Base-by-base conservation (phyloP, 37 sponge, comb jelly and placozoan species). In the Chondrosia reniformis region DNA sequence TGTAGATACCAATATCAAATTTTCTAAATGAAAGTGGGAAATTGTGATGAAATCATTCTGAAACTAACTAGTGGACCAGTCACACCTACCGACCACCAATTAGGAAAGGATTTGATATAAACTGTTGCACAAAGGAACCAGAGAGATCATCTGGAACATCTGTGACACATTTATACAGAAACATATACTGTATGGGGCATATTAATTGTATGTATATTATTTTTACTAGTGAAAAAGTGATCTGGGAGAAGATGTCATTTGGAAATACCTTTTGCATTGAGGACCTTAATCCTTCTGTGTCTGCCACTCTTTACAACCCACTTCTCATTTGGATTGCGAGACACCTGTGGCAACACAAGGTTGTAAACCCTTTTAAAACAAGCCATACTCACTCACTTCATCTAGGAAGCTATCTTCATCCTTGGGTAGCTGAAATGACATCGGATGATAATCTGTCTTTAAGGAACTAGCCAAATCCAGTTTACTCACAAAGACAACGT, bases 1-100 rank as follows among this genome's bases (percentile, higher is more conserved):
- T 54, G 78, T 91, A 91, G 28, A 91, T 38, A 31, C 92, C 92
- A 55, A 91, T 91, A 32, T 91, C 92, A 76, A 91, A 91, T 63
- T 87, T 87, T 67, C 92, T 91, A 46, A 22, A 81, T 24, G 31
- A 34, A 17, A 46, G 40, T 6, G 33, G 62, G 37, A 45, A 5
- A 31, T 3, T 65, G 27, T 7, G 55, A 42, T 3, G 3, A 33
- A 8, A 25, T 64, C 34, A 64, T 21, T 36, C 28, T 34, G 63
- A 12, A 9, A 61, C 63, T 24, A 24, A 61, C 63, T 12, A 12
- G 27, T 8, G 27, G 25, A 22, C 63, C 13, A 24, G 27, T 12
- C 17, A 1, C 27, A 33, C 36, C 79, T 67, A 84, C 92, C 88
- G 78, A 40, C 92, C 92, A 55, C 67, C 88, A 71, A 91, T 83